These are phyloP conservation scores for Cephus pulcher DNA, from an alignment of 2,888 invertebrate genomes.

Conservation along the genomic window DNA sequence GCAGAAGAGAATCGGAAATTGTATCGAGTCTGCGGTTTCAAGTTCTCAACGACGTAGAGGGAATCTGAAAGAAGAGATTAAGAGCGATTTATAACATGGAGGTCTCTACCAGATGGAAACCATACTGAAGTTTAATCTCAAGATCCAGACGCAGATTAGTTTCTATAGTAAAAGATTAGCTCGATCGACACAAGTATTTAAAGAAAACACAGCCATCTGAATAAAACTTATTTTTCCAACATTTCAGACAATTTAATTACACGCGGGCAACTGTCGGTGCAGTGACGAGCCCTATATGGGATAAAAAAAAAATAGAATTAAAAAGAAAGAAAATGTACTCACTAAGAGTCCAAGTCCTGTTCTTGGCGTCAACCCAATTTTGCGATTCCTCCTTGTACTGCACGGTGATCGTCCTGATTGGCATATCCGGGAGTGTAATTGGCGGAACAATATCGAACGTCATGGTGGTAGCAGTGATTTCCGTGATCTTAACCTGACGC, in stretches of 20 bases:
- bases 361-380: slow-evolving; percentile 77
- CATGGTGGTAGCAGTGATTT: slow-evolving; percentile 86
- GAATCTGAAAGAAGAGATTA: slow-evolving; percentile 68
- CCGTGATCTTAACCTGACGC: slow-evolving; percentile 74
- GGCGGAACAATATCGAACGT: slow-evolving; percentile 84
- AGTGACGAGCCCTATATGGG: too few relatives aligned
- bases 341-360: slow-evolving; percentile 83
- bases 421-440: slow-evolving; percentile 79
- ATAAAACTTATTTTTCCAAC: background rate
- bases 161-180: background rate
- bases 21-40: slow-evolving; percentile 82
- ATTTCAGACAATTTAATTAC: background rate
- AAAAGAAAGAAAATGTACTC: slow-evolving; percentile 42
- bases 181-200: background rate
- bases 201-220: background rate
- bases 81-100: background rate
- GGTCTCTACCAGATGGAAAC: too few relatives aligned
- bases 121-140: too few relatives aligned
- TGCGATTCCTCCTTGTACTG: slow-evolving; percentile 81
- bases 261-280: background rate
- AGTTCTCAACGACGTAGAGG: slow-evolving; percentile 83
- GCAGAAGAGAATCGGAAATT: slow-evolving; percentile 86
- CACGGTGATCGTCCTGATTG: slow-evolving; percentile 78
- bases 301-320: slow-evolving; percentile 4
- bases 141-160: background rate